Conservation (phyloP, 2,888 invertebrate species). For the Diaphora mendica region DNA sequence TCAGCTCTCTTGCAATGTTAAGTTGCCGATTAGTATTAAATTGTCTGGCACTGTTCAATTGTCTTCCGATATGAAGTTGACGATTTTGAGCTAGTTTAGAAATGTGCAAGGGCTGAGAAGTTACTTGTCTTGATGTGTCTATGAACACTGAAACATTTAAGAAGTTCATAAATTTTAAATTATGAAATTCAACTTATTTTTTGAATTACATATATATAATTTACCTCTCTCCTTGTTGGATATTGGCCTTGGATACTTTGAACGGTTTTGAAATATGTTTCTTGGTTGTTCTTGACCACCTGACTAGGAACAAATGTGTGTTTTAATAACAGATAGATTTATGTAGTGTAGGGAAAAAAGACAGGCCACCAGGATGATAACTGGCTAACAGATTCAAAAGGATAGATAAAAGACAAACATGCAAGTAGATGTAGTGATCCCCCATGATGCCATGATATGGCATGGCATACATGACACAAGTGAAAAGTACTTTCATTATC, state of each 20-base stretch:
- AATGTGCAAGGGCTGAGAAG: constrained; percentile 65
- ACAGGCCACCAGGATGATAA: background rate
- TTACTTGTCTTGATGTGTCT: constrained; percentile 79
- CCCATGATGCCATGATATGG: too few relatives aligned
- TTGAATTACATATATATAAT: background rate
- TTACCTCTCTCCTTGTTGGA: constrained; percentile 69
- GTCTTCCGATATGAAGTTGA: constrained; percentile 59
- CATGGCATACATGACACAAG: too few relatives aligned
- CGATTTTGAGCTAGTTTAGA: constrained; percentile 48
- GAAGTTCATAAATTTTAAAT: background rate
- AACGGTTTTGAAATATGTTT: constrained; percentile 54
- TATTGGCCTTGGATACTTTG: constrained; percentile 56
- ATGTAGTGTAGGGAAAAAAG: background rate
- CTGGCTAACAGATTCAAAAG: too few relatives aligned
- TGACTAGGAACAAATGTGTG: constrained; percentile 40
- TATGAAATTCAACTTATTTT: background rate
- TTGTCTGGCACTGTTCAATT: constrained; percentile 7
- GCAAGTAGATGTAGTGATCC: too few relatives aligned
- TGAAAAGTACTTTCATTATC: too few relatives aligned
- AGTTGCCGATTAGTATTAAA: constrained; percentile 11
- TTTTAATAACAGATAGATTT: background rate
- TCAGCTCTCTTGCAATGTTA: constrained; percentile 4
- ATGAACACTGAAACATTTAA: constrained; percentile 66
- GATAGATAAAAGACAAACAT: too few relatives aligned
- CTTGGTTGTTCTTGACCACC: constrained; percentile 52